A percentile compares a stretch with the other conserved stretches of the same genome.
Evolutionary conservation across 2,113 vertebrate species (phyloP).

Genomic region (Phaethornis superciliosus): DNA sequence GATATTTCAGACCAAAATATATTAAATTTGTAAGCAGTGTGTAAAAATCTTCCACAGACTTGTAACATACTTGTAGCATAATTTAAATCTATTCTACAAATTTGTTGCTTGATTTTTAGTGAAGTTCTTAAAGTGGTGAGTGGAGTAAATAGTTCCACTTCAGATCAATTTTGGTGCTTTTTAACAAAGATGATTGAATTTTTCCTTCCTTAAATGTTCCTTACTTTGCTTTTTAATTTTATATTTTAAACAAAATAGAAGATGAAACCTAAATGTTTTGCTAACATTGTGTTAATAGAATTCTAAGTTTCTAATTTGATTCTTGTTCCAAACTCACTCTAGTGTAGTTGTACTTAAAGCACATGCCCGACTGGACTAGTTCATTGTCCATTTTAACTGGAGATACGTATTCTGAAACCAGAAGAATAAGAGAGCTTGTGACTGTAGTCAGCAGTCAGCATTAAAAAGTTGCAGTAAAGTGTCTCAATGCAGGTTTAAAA

Average conservation of each 20-base stretch:
- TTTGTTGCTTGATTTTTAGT: background rate
- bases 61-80: background rate
- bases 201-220: background rate
- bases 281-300: background rate
- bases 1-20: background rate
- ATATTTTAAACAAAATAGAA: background rate
- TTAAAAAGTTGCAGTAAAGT: background rate
- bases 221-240: background rate
- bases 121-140: background rate
- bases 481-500: background rate
- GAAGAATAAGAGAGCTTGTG: background rate
- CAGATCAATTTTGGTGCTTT: background rate
- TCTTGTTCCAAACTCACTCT: background rate
- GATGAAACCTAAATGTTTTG: background rate
- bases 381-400: background rate
- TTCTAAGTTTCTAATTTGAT: too few species aligned
- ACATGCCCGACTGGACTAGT: background rate
- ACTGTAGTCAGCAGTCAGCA: background rate
- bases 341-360: background rate
- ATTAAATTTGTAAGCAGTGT: accelerated
- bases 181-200: background rate
- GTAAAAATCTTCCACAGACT: background rate
- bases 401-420: background rate
- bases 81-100: background rate
- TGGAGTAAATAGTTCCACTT: background rate